Conservation (phyloP, 2,113 vertebrate species). For the Neomonachus schauinslandi region DNA sequence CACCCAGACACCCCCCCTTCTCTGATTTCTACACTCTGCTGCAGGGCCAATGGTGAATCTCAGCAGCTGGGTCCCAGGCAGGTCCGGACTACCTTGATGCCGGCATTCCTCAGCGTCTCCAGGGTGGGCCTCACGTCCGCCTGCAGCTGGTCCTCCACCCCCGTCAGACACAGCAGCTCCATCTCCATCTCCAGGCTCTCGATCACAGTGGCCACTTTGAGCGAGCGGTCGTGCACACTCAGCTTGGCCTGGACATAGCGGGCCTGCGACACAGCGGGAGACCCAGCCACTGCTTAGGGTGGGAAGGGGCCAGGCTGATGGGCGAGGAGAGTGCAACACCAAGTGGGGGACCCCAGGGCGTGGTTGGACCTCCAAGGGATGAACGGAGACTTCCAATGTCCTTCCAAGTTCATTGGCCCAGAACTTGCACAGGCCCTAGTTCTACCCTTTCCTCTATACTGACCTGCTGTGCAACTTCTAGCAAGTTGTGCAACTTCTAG, state of each 20-base stretch:
- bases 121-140: slow-evolving; percentile 95
- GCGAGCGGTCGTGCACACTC: slow-evolving; percentile 96
- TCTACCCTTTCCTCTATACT: not conserved
- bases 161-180: slow-evolving; percentile 97
- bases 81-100: slow-evolving; percentile 92
- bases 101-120: slow-evolving; percentile 96
- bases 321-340: fast-evolving
- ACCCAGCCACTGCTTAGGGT: slow-evolving; percentile 40
- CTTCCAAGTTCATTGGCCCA: not conserved
- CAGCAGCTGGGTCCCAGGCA: fast-evolving
- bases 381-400: fast-evolving
- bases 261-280: slow-evolving; percentile 85
- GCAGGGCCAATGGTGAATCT: fast-evolving
- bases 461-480: not conserved
- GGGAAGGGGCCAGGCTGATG: fast-evolving
- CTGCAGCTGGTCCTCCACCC: slow-evolving; percentile 98
- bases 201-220: slow-evolving; percentile 97
- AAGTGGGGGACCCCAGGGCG: not conserved
- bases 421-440: no score
- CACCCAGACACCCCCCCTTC: fast-evolving
- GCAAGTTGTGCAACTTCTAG: not conserved
- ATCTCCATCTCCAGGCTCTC: slow-evolving; percentile 99
- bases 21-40: fast-evolving
- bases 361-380: not conserved
- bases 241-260: slow-evolving; percentile 97